These are phyloP conservation scores for Platysternon megacephalum DNA, from an alignment of 2,113 vertebrate genomes.

Conservation along the genomic window DNA sequence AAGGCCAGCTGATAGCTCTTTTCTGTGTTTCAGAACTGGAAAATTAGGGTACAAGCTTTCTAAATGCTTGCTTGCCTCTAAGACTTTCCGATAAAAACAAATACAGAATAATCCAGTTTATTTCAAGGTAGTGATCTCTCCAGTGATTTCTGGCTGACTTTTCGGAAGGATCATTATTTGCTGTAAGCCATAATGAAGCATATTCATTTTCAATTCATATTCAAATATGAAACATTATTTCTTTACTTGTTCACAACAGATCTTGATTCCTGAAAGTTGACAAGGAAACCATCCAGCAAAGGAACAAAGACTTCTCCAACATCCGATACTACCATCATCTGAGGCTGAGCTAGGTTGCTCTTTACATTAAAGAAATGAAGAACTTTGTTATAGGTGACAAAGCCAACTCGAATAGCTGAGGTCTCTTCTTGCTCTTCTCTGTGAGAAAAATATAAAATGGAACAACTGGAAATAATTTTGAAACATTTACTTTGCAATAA, in stretches of 20 bases:
- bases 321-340: constrained; percentile 98
- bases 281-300: constrained; percentile 93
- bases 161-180: not conserved
- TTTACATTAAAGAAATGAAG: constrained; percentile 98
- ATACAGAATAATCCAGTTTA: not conserved
- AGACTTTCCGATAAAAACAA: not conserved
- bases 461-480: not conserved
- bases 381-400: constrained; percentile 95
- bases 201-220: not conserved
- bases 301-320: constrained; percentile 94
- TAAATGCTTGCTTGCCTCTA: not conserved
- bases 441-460: not conserved
- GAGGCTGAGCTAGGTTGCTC: constrained; percentile 93
- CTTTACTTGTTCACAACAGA: constrained; percentile 91
- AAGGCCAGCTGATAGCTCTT: fast-evolving
- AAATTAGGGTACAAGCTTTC: not conserved
- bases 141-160: not conserved
- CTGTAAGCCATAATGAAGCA: not conserved
- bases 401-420: constrained; percentile 89
- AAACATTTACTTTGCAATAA: not conserved
- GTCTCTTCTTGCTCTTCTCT: constrained; percentile 88
- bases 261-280: constrained; percentile 90
- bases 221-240: not conserved
- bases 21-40: not conserved
- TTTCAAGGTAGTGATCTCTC: not conserved